Conservation (phyloP, 1,140 invertebrate genomes). For the Drosophila sp. region DNA sequence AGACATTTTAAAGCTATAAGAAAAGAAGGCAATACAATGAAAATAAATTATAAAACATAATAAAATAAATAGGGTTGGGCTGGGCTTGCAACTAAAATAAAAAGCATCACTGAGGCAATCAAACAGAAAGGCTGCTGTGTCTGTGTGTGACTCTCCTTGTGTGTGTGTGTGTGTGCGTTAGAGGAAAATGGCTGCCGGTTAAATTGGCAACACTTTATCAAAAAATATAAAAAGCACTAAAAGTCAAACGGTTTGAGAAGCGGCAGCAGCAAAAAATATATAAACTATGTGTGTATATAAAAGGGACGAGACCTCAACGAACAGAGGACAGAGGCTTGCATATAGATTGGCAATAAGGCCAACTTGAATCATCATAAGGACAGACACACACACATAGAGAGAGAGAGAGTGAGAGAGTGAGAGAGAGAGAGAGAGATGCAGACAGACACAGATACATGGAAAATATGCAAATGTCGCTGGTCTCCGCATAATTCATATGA, state of each 20-base stretch:
- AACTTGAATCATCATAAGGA: conserved; percentile 72
- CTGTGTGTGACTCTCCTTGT: conserved; percentile 45
- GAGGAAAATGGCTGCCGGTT: conserved; percentile 78
- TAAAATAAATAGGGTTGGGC: conserved; percentile 44
- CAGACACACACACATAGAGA: conserved; percentile 6
- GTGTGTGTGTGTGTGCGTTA: conserved; percentile 14
- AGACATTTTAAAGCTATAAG: conserved; percentile 66
- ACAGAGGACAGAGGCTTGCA: conserved; percentile 58
- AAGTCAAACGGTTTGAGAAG: conserved; percentile 67
- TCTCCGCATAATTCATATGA: conserved; percentile 61
- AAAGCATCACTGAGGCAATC: conserved; percentile 72
- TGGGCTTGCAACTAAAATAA: conserved; percentile 72
- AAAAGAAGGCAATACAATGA: conserved; percentile 54
- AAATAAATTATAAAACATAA: conserved; percentile 47
- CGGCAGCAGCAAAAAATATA: conserved; percentile 38
- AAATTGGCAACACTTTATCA: conserved; percentile 84
- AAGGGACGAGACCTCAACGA: conserved; percentile 27
- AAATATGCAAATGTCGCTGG: conserved; percentile 76
- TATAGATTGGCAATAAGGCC: conserved; percentile 81
- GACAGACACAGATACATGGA: conserved; percentile 12
- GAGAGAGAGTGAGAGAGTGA: too few species aligned
- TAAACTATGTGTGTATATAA: conserved; percentile 24
- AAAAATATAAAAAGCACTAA: conserved; percentile 82
- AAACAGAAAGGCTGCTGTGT: conserved; percentile 75
- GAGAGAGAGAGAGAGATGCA: not conserved